A percentile compares a stretch with the other conserved stretches of the same genome.
Evolutionary conservation across 2,113 vertebrate genomes (phyloP).

Genomic region (Synodontis membranacea): DNA sequence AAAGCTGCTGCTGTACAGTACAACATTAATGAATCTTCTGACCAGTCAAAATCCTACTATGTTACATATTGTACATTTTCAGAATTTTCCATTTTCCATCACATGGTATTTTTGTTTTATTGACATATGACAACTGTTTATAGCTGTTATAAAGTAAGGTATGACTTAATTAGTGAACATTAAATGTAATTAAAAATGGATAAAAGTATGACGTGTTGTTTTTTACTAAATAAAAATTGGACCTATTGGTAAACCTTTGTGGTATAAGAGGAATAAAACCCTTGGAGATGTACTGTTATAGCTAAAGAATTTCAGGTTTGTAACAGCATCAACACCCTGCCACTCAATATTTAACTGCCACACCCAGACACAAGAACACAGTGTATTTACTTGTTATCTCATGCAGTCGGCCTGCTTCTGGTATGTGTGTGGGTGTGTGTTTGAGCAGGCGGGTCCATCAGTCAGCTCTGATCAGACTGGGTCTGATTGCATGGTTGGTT

Average conservation of each 20-base stretch:
- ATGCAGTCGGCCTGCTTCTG: neutral
- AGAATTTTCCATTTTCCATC: no score
- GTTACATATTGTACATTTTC: no score
- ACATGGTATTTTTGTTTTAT: no score
- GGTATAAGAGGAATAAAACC: neutral
- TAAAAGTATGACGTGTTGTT: neutral
- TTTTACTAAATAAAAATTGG: neutral
- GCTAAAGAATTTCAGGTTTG: neutral
- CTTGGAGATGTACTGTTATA: neutral
- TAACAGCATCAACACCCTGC: neutral
- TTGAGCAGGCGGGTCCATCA: constrained; percentile 82
- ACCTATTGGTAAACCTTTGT: neutral
- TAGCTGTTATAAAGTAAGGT: no score
- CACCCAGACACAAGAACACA: neutral
- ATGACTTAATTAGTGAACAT: neutral
- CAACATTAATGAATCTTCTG: neutral
- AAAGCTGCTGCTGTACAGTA: neutral
- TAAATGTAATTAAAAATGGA: neutral
- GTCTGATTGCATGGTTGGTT: constrained; percentile 87
- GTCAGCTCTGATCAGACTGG: constrained; percentile 85
- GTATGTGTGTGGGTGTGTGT: neutral
- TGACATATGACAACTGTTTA: no score
- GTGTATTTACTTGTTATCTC: neutral
- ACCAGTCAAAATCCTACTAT: neutral
- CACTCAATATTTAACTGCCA: neutral